Base-by-base conservation (phyloP, 2,888 invertebrate genomes). In the Acanthosepion esculentum region DNA sequence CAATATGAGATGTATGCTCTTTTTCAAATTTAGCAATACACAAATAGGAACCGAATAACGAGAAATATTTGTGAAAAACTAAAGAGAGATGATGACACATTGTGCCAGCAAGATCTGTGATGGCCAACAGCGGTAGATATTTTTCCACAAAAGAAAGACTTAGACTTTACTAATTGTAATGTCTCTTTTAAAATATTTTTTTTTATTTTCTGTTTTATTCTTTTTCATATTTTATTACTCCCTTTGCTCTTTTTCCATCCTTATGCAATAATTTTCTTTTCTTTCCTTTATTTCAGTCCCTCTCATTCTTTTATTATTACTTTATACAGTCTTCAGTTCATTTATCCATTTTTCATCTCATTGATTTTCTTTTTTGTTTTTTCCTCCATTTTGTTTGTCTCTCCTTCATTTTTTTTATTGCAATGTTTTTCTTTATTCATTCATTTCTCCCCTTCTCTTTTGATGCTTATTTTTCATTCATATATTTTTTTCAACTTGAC, bases 1-100 rank as follows among this genome's bases (percentile, higher is more conserved):
- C 78, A 78, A 78, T 78, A 78, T n/a, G 78, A 78, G 78, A 78
- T 78, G n/a, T 78, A 78, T 33, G 78, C 78, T 78, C 78, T n/a
- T 78, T 78, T 78, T 78, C 78, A 78, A 78, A 78, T 78, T 78
- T 78, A 78, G 78, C 78, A 33, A 78, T n/a, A 33, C 78, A n/a
- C 33, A 78, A n/a, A 78, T 78, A 78, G 78, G 78, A 78, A 78
- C n/a, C 33, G n/a, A 78, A 78, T 78, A 78, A 78, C 5, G n/a
- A 33, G n/a, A 15, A n/a, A 78, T 78, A 78, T 78, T 78, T 78
- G 78, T 15, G n/a, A n/a, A 78, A 78, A 78, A 78, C 15, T 33
- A 78, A n/a, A 10, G n/a, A 59, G 59, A 59, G 20, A 20, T 6
- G 15, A 78, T 78, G 78, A 78, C n/a, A 78, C 78, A 78, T 78